Evolutionary conservation across 2,888 invertebrate genomes (phyloP), one percentile per base, ranked within the genome.

Genomic region (Pristionchus mayeri): DNA sequence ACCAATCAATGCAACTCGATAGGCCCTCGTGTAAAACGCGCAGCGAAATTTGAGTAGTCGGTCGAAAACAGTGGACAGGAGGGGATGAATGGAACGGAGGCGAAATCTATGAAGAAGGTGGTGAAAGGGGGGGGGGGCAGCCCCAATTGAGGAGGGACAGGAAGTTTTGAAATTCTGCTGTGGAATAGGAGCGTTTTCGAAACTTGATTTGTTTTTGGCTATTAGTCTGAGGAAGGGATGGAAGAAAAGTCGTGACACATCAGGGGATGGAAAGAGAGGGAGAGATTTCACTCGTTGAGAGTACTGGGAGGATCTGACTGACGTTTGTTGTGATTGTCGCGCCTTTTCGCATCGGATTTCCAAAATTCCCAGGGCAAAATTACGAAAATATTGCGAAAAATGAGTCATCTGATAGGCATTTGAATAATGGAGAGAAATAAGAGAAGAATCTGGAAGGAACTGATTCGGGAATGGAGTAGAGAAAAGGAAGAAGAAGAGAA

Each of bases 281-380:
- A 44, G 44, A 13, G 44, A 13, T 9, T 44, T 44, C 44, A 44
- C 44, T 44, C 44, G 6, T 44, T n/a, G n/a, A 34, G 63, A 63
- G 34, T 34, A 63, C 21, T 63, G 63, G 63, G 34, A 30, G 63
- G 57, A 54, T 21, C 7, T 13, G 57, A 63, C 63, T 63, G 40
- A 71, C 71, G 71, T 71, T 34, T 71, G 24, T 71, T 71, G 37
- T 71, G 40, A 71, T 40, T 71, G 63, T 34, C 40, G 11, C 40
- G 71, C 71, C n/a, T 71, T 71, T 71, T 71, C 71, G n/a, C 21
- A 40, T 71, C 71, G 71, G 71, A 71, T 71, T 71, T 71, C 71
- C 9, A 21, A 34, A 34, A 63, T 63, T 63, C 34, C 11, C 44
- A 71, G n/a, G 24, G 16, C n/a, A 24, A 44, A 71, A 71, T 7